Evolutionary conservation across 2,888 invertebrate species (phyloP).

Genomic region (Idaea dimidiata): DNA sequence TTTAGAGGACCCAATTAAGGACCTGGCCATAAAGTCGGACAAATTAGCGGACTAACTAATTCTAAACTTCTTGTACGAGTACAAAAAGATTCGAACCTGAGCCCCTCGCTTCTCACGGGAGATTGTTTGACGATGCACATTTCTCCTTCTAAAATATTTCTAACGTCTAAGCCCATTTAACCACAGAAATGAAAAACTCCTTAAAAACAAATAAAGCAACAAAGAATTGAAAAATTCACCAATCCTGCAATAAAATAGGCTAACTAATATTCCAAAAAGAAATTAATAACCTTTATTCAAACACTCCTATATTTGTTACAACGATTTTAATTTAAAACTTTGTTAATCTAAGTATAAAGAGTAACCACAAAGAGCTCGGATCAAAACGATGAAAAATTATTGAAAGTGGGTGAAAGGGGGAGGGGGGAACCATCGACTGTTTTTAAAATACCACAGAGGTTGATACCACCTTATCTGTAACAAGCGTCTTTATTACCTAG

Average conservation of each 20-base stretch:
- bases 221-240: not conserved
- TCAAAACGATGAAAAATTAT: constrained; percentile 81
- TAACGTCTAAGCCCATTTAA: not conserved
- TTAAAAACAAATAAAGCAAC: not conserved
- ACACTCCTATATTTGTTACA: constrained; percentile 62
- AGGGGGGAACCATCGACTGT: constrained; percentile 67
- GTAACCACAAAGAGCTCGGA: constrained; percentile 75
- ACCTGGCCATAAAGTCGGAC: no score
- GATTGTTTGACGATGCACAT: no score
- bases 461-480: constrained; percentile 29
- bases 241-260: constrained; percentile 1
- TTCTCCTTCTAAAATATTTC: no score
- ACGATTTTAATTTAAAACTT: constrained; percentile 79
- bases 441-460: constrained; percentile 53
- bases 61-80: no score
- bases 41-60: no score
- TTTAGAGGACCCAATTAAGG: no score
- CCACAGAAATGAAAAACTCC: not conserved
- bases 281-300: constrained; percentile 39
- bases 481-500: constrained; percentile 18
- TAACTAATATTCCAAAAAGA: constrained; percentile 20
- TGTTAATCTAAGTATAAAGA: constrained; percentile 78
- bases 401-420: constrained; percentile 71
- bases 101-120: no score
- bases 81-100: no score